phyloP scores from a whole-genome alignment of 2,797 vertebrate species.

The Lates japonicus region DNA sequence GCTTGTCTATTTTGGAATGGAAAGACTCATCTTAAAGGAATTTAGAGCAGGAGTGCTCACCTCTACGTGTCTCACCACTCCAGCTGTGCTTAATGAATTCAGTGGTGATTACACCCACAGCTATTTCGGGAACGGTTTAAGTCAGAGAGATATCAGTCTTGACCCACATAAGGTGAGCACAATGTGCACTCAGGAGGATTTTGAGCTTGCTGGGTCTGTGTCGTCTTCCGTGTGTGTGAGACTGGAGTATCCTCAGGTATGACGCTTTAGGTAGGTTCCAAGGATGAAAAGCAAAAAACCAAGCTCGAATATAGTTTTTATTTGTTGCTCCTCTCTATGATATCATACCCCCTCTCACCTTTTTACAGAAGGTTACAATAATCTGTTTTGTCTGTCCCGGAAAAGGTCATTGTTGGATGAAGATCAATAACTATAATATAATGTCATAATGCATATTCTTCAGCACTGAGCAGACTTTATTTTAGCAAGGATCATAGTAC shows the following conservation, averaged over 20 bases:
- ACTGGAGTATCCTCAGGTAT: conserved; percentile 13
- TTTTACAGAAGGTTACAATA: conserved; percentile 15
- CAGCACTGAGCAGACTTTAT: conserved; percentile 2
- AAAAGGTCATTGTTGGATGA: conserved; percentile 36
- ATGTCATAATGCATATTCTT: conserved; percentile 8
- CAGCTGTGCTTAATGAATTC: conserved; percentile 80
- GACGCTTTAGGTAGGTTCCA: conserved; percentile 6
- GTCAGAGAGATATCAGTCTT: conserved; percentile 72
- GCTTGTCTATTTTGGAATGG: conserved; percentile 24
- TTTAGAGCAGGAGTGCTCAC: conserved; percentile 44
- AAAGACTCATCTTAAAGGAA: conserved; percentile 16
- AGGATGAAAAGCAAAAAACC: conserved; percentile 2
- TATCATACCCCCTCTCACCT: background rate
- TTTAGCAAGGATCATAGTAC: background rate
- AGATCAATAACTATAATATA: conserved; percentile 15
- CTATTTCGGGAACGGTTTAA: conserved; percentile 77
- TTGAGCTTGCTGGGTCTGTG: conserved; percentile 11
- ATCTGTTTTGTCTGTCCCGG: conserved; percentile 1
- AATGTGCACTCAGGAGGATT: conserved; percentile 56
- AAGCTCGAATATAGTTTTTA: background rate
- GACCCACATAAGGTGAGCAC: conserved; percentile 77
- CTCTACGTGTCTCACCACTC: conserved; percentile 51
- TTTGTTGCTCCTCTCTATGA: background rate
- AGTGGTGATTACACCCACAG: conserved; percentile 70
- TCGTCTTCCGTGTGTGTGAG: conserved; percentile 2